Evolutionary conservation across 2,888 invertebrate species (phyloP).

Genomic region (Synanthedon andrenaeformis): DNA sequence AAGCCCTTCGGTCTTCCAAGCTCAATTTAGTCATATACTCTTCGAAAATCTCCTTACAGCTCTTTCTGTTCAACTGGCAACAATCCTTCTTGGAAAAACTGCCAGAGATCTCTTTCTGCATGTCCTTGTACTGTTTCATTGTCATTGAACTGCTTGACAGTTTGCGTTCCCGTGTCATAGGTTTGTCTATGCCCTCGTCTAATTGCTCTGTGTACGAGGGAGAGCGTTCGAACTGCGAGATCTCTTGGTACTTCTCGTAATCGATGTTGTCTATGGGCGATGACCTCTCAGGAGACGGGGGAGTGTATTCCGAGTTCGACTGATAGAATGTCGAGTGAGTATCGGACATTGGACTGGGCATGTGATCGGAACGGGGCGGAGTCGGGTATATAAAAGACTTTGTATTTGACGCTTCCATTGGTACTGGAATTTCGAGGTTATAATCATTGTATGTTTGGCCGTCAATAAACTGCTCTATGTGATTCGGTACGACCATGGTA

Average conservation of each 20-base stretch:
- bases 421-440: not conserved
- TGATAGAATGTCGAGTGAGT: slow-evolving; percentile 26
- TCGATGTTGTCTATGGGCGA: slow-evolving; percentile 38
- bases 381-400: slow-evolving; percentile 18
- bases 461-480: slow-evolving; percentile 19
- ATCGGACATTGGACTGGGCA: slow-evolving; percentile 39
- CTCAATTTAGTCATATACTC: slow-evolving; percentile 31
- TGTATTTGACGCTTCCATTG: not conserved
- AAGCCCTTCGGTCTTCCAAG: slow-evolving; percentile 23
- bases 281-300: slow-evolving; percentile 31
- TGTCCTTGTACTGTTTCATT: slow-evolving; percentile 43
- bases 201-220: not conserved
- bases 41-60: slow-evolving; percentile 36
- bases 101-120: slow-evolving; percentile 41
- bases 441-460: not conserved
- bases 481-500: slow-evolving; percentile 10
- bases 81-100: slow-evolving; percentile 44
- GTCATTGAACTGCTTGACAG: slow-evolving; percentile 27
- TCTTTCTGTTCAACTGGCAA: slow-evolving; percentile 29
- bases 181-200: slow-evolving; percentile 12
- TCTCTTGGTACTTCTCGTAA: slow-evolving; percentile 44
- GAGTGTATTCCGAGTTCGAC: slow-evolving; percentile 28
- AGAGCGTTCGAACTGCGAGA: slow-evolving; percentile 24
- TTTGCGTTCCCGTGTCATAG: slow-evolving; percentile 16
- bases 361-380: slow-evolving; percentile 42